These are phyloP conservation scores for Erannis defoliaria DNA, from an alignment of 2,888 invertebrate genomes.

Conservation along the genomic window DNA sequence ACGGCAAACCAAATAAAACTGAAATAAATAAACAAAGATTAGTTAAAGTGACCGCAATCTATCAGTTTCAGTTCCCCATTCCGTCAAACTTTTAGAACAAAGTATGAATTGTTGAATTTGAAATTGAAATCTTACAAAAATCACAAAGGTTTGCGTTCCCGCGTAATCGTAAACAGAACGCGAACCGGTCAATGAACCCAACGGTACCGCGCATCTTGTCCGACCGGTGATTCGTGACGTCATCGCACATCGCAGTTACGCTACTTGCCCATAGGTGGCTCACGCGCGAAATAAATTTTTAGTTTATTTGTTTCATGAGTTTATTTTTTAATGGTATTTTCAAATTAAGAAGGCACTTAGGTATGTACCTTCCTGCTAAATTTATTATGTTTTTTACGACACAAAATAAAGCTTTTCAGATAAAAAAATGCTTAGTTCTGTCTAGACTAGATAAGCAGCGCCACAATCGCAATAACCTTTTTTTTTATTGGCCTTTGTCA, in stretches of 20 bases:
- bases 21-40: not conserved
- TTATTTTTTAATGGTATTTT: no score
- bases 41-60: not conserved
- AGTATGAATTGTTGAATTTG: conserved; percentile 50
- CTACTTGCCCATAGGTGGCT: conserved; percentile 65
- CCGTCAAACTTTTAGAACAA: conserved; percentile 38
- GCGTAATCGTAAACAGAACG: conserved; percentile 83
- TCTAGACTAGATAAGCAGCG: no score
- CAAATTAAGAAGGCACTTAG: no score
- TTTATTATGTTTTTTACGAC: no score
- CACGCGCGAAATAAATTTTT: not conserved
- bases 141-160: conserved; percentile 64
- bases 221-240: conserved; percentile 76
- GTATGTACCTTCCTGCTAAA: no score
- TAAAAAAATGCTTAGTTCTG: no score
- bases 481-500: no score
- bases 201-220: conserved; percentile 78
- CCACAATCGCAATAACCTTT: no score
- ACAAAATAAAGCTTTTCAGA: no score
- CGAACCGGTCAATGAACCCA: conserved; percentile 75
- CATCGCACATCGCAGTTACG: conserved; percentile 64
- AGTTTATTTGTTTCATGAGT: not conserved
- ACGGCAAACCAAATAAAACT: not conserved
- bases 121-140: conserved; percentile 45
- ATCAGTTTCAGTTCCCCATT: conserved; percentile 13